These are phyloP conservation scores for Orbicella faveolata DNA, from an alignment of 64 coral and sea anemone species.

Conservation along the genomic window DNA sequence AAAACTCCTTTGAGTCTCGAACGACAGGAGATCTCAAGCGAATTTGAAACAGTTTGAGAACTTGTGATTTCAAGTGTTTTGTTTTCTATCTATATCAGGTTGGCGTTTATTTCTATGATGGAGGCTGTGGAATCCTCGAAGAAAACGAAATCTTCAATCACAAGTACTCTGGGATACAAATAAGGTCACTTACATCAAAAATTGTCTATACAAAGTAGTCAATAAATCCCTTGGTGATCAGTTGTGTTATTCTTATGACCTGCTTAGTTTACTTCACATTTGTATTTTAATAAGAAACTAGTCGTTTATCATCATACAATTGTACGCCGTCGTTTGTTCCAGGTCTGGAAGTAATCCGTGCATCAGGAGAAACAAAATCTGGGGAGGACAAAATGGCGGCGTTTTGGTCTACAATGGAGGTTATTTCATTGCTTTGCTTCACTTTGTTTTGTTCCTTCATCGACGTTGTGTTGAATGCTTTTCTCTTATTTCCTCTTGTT, in stretches of 20 bases:
- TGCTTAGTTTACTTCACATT: background rate
- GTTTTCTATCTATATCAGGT: conserved; percentile 48
- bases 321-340: background rate
- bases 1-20: background rate
- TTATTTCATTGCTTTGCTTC: background rate
- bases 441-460: background rate
- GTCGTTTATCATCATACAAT: background rate
- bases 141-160: conserved; percentile 99
- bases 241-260: background rate
- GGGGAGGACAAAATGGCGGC: conserved; percentile 96
- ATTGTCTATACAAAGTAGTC: too few relatives aligned
- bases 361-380: conserved; percentile 93
- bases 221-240: background rate
- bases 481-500: too few relatives aligned
- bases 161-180: conserved; percentile 97
- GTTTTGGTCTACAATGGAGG: conserved; percentile 95
- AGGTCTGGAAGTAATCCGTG: conserved; percentile 90
- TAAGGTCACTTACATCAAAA: conserved; percentile 54
- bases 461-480: background rate
- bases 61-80: background rate
- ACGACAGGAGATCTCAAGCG: background rate
- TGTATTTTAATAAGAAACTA: background rate
- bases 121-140: conserved; percentile 90
- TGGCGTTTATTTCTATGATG: conserved; percentile 98
- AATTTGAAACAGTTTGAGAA: background rate